Base-by-base conservation (phyloP, 1,140 invertebrate genomes). In the Anadara kagoshimensis region DNA sequence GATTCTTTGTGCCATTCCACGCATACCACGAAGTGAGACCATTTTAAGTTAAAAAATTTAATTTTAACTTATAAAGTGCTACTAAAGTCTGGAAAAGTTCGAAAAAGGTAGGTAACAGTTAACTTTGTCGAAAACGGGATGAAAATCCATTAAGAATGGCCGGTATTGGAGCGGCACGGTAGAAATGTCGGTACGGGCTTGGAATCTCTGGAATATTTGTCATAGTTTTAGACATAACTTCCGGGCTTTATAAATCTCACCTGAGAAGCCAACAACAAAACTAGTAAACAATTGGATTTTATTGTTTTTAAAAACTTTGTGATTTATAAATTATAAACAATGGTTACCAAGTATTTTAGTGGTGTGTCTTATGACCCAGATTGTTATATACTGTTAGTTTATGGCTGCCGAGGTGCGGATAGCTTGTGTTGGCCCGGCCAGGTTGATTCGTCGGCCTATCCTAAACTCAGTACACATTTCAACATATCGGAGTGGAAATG, bases 1-100 rank as follows among this genome's bases (percentile, higher is more conserved):
- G 94, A 95, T 95, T 95, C 94, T 95, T 95, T 95, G 94, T 95
- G 94, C 93, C 94, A 95, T 95, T 95, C 94, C 93, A 94, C 92
- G 93, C 94, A 95, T 95, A 94, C 94, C 94, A 94, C 93, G 93
- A 94, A 93, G 93, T 93, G 93, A 91, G 93, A 91, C 77, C 75
- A 78, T 78, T 76, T 69, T 71, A 56, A 65, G 54, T 71, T 78
- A 68, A 70, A 74, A 54, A 69, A 69, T 71, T n/a, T 64, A 72
- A 64, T 73, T 75, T 75, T 61, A 57, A 53, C 41, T 61, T 66
- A 61, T 66, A 78, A 78, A 65, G 41, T 63, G 59, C 24, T 73
- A 54, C 54, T 47, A 64, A 73, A 74, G 68, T 73, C 41, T 69
- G 45, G 45, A 72, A 63, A 63, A 66, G 59, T 61, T 36, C 26